phyloP scores from a whole-genome alignment of 1,140 invertebrate species.

The Lepidurus packardi region DNA sequence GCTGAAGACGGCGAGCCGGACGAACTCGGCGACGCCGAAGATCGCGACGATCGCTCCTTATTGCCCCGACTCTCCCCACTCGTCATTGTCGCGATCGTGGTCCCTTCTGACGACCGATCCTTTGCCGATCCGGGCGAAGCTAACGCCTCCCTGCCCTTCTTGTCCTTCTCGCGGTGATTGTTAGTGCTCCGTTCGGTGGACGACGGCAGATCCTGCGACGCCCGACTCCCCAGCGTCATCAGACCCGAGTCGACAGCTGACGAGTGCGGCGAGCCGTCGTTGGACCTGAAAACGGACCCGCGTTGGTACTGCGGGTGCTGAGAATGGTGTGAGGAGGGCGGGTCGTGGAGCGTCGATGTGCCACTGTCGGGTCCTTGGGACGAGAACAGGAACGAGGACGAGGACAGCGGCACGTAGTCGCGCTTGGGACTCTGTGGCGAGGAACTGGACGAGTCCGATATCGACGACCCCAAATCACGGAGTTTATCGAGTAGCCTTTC shows the following conservation, averaged over 20 bases:
- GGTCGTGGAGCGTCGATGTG: conserved; percentile 22
- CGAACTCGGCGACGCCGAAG: conserved; percentile 22
- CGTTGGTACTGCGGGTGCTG: conserved; percentile 11
- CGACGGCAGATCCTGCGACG: conserved; percentile 37
- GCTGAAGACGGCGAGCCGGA: not conserved
- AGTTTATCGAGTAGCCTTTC: conserved; percentile 23
- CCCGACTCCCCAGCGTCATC: conserved; percentile 40
- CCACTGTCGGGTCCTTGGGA: conserved; percentile 37
- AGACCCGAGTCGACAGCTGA: conserved; percentile 40
- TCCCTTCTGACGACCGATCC: not conserved
- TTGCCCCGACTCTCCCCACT: not conserved
- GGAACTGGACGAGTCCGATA: conserved; percentile 16
- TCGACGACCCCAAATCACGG: conserved; percentile 24
- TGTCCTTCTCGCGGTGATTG: not conserved
- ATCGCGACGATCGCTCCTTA: conserved; percentile 14
- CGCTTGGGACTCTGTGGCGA: conserved; percentile 5
- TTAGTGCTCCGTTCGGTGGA: conserved; percentile 25
- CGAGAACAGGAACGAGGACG: conserved; percentile 39
- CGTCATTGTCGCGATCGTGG: not conserved
- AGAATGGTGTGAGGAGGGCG: not conserved
- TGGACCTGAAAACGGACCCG: conserved; percentile 28
- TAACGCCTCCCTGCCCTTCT: not conserved
- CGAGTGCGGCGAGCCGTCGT: conserved; percentile 40
- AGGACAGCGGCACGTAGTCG: conserved; percentile 26
- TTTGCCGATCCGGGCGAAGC: not conserved